phyloP scores from a whole-genome alignment of 2,113 vertebrate genomes.

The Lophochroa leadbeateri region DNA sequence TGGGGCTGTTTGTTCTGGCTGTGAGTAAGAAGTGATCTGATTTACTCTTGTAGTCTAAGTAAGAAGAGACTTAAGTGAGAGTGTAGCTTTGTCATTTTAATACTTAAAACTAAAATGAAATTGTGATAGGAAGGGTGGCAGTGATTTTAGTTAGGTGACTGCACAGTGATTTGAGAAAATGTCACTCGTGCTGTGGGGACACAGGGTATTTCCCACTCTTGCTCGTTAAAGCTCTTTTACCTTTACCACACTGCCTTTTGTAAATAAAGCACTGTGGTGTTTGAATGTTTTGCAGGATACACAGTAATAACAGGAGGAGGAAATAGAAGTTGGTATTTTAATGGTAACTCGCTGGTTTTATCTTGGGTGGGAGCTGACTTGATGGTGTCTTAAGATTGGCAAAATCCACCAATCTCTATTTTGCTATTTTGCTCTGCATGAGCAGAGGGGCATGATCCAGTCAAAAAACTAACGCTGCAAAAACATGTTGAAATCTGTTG shows the following conservation, averaged over 20 bases:
- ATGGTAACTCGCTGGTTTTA: background rate
- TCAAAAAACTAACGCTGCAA: background rate
- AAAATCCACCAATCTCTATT: background rate
- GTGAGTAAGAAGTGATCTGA: background rate
- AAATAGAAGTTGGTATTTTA: conserved; percentile 8
- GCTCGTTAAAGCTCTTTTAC: background rate
- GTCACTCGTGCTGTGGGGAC: background rate
- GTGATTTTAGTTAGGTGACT: background rate
- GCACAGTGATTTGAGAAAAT: background rate
- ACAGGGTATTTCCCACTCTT: background rate
- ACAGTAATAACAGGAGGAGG: conserved; percentile 5
- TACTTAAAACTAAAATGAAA: background rate
- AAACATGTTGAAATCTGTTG: background rate
- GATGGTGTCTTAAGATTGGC: background rate
- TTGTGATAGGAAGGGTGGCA: background rate
- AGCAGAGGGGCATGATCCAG: background rate
- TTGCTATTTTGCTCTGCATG: background rate
- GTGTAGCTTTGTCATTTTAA: background rate
- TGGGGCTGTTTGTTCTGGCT: background rate
- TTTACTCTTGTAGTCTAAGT: background rate
- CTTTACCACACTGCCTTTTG: background rate
- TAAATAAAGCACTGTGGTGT: background rate
- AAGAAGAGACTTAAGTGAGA: background rate
- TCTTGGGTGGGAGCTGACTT: background rate
- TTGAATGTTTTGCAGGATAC: conserved; percentile 6